Percentiles rank a stretch among this genome's conserved stretches.
Evolutionary conservation across 2,888 invertebrate species (phyloP).

Genomic region (Cyaniris semiargus): DNA sequence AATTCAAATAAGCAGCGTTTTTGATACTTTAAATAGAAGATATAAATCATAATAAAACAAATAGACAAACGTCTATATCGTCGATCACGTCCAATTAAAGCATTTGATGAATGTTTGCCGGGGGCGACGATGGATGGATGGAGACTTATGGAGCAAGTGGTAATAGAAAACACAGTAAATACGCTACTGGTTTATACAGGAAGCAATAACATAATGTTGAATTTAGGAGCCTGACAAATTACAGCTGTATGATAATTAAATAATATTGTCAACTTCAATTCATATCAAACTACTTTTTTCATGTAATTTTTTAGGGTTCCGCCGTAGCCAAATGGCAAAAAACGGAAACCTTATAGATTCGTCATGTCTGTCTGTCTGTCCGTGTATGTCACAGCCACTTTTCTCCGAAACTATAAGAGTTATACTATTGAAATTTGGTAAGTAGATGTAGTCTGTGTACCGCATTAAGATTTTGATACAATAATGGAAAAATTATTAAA

Average conservation of each 20-base stretch:
- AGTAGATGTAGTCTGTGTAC: too few species aligned
- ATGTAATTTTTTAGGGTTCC: too few species aligned
- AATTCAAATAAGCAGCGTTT: neutral
- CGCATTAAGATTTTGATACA: too few species aligned
- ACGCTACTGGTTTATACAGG: neutral
- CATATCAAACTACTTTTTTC: too few species aligned
- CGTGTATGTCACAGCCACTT: too few species aligned
- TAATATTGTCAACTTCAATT: too few species aligned
- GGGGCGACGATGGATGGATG: slow-evolving; percentile 17
- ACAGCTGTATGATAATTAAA: neutral
- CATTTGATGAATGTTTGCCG: slow-evolving; percentile 2
- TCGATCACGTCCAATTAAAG: slow-evolving; percentile 15
- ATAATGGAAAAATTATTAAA: too few species aligned
- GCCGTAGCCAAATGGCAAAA: too few species aligned
- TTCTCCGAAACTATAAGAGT: too few species aligned
- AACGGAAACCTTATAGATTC: too few species aligned
- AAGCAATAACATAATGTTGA: neutral
- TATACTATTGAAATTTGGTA: too few species aligned
- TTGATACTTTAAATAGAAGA: neutral
- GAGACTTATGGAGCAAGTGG: slow-evolving; percentile 9
- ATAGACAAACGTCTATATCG: neutral
- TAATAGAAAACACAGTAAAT: neutral
- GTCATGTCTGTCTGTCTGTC: too few species aligned
- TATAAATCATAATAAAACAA: slow-evolving; percentile 22
- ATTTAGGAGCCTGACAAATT: neutral